These are phyloP conservation scores for Gambelia wislizenii DNA, from an alignment of 2,797 vertebrate genomes.

Conservation along the genomic window DNA sequence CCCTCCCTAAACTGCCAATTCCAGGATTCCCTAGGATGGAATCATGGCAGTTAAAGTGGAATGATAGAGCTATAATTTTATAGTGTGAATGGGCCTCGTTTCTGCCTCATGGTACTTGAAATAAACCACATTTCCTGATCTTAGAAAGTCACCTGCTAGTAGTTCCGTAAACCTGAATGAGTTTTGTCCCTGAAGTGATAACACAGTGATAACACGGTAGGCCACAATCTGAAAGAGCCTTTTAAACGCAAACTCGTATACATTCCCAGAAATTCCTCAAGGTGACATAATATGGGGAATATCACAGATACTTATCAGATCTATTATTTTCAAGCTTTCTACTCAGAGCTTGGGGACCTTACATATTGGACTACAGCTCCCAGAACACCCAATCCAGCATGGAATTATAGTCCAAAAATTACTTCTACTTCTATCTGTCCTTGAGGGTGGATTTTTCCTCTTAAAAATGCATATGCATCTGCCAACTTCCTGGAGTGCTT, in stretches of 20 bases:
- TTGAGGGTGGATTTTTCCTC: conserved; percentile 6
- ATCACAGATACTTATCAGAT: background rate
- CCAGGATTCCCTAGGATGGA: no score
- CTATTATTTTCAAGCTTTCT: no score
- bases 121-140: background rate
- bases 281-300: background rate
- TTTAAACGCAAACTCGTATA: background rate
- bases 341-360: no score
- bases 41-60: no score
- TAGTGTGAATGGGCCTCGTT: no score
- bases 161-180: background rate
- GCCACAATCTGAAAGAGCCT: background rate
- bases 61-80: no score
- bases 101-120: background rate
- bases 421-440: no score
- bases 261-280: background rate
- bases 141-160: background rate
- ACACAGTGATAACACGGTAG: background rate
- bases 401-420: no score
- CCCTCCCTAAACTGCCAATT: no score
- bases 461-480: conserved; percentile 44
- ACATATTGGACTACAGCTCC: no score
- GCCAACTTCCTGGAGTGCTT: conserved; percentile 64
- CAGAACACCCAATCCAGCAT: no score
- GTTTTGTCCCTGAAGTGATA: background rate